These are phyloP conservation scores for Leptinotarsa juncta DNA, from an alignment of 2,888 invertebrate genomes.

Conservation along the genomic window DNA sequence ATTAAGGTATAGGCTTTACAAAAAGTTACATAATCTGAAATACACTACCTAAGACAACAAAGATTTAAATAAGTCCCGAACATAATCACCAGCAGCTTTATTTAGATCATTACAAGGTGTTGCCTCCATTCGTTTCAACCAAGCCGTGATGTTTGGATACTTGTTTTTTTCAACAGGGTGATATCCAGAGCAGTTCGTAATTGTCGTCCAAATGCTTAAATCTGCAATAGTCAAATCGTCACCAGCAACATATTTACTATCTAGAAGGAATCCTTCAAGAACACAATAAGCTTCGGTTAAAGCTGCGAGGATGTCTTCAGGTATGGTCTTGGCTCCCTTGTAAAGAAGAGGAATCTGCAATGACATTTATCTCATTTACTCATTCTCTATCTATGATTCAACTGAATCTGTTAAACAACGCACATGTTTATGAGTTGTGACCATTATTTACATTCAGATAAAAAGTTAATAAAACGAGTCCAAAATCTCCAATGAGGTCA, in stretches of 20 bases:
- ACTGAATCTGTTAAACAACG: no score
- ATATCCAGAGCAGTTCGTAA: conserved; percentile 26
- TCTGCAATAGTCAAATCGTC: conserved; percentile 36
- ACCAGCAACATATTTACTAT: conserved; percentile 30
- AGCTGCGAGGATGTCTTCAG: not conserved
- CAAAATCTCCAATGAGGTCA: no score
- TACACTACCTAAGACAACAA: not conserved
- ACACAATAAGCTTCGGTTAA: conserved; percentile 1
- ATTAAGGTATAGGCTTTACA: no score
- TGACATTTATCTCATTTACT: no score
- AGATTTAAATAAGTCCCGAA: not conserved
- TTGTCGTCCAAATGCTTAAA: conserved; percentile 34
- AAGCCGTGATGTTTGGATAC: not conserved
- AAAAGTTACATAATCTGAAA: no score
- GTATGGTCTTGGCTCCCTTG: not conserved
- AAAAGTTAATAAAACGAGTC: no score
- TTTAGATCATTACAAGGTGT: conserved; percentile 16
- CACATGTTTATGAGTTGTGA: no score
- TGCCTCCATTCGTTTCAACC: conserved; percentile 31
- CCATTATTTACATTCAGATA: no score
- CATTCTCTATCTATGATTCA: no score
- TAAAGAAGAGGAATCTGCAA: conserved; percentile 40
- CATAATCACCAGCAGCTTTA: not conserved
- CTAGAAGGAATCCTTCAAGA: conserved; percentile 25
- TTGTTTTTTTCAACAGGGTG: conserved; percentile 30